These are phyloP conservation scores for Drosophila ananassae DNA, from an alignment of 1,140 invertebrate species.

Conservation along the genomic window DNA sequence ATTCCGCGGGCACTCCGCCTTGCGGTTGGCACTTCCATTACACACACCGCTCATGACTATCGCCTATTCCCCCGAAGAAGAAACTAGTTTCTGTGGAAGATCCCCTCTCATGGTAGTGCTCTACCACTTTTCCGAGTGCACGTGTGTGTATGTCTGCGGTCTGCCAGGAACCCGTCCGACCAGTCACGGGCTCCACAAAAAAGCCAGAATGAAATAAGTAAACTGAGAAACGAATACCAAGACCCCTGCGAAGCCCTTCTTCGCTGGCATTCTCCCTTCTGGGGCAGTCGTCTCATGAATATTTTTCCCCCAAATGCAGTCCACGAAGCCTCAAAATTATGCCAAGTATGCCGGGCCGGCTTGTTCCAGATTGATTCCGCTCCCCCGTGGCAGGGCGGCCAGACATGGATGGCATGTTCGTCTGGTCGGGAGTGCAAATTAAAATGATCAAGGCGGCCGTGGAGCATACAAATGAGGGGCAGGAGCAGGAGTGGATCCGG, in stretches of 20 bases:
- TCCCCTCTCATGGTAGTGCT: no score
- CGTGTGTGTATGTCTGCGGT: conserved; percentile 15
- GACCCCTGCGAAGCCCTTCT: conserved; percentile 33
- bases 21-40: conserved; percentile 28
- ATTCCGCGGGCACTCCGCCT: conserved; percentile 13
- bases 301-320: conserved; percentile 30
- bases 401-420: conserved; percentile 19
- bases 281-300: conserved; percentile 34
- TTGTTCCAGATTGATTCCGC: conserved; percentile 20
- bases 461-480: conserved; percentile 33
- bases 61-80: neutral
- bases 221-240: conserved; percentile 16
- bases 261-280: neutral
- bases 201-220: neutral
- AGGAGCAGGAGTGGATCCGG: neutral
- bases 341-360: conserved; percentile 31
- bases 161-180: conserved; percentile 48
- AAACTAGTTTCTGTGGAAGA: neutral
- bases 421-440: conserved; percentile 18
- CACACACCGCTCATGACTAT: conserved; percentile 6
- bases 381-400: no score
- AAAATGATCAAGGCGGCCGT: conserved; percentile 8
- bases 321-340: conserved; percentile 31
- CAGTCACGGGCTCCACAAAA: conserved; percentile 16
- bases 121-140: neutral